phyloP scores from a whole-genome alignment of 2,888 invertebrate genomes.

The Eugnorisma glareosa region DNA sequence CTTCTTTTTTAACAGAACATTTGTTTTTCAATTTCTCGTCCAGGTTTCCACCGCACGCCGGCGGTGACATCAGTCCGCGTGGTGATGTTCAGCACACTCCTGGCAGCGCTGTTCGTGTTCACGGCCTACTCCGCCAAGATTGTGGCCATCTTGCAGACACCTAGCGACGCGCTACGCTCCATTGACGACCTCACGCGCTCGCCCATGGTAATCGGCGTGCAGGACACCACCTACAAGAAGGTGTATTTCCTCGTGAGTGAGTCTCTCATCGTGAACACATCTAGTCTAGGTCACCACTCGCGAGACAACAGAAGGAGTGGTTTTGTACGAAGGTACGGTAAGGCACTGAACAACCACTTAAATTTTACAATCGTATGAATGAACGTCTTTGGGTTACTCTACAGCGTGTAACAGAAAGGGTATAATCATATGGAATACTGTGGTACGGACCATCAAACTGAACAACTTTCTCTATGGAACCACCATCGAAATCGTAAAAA shows the following conservation, averaged over 20 bases:
- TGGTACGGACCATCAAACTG: no score
- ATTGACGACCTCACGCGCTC: conserved; percentile 90
- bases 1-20: background rate
- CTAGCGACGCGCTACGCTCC: conserved; percentile 90
- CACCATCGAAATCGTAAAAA: no score
- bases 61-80: conserved; percentile 87
- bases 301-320: background rate
- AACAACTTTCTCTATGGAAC: no score
- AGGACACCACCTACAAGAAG: conserved; percentile 91
- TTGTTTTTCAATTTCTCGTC: background rate
- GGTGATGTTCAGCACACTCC: conserved; percentile 89
- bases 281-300: background rate
- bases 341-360: background rate
- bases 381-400: background rate
- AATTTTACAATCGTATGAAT: background rate
- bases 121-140: conserved; percentile 93
- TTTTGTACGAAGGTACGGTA: background rate
- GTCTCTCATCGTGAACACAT: background rate
- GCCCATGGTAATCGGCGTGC: conserved; percentile 90
- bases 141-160: conserved; percentile 91
- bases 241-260: conserved; percentile 80
- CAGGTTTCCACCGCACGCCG: conserved; percentile 88
- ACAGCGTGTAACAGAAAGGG: no score
- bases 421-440: no score
- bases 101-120: conserved; percentile 90